Base-by-base conservation (phyloP, 2,113 vertebrate genomes). In the Platichthys stellatus region DNA sequence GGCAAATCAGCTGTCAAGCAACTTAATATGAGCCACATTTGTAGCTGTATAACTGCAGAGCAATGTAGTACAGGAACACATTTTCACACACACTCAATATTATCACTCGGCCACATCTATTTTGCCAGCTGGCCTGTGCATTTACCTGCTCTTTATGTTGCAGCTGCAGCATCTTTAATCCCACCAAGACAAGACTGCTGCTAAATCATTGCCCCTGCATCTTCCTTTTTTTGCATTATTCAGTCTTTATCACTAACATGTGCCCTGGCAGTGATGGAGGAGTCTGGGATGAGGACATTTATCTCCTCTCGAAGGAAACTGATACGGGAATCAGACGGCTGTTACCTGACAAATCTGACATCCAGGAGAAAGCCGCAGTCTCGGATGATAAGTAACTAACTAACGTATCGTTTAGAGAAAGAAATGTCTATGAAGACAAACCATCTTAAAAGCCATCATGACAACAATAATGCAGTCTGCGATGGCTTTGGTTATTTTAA, bases 131-230 rank as follows among this genome's bases (percentile, higher is more conserved):
- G 59, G 14, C 21, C 43, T 21, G n/a, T 64, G 14, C 28, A 56
- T 47, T 67, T 45, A 56, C 26, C 59, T 53, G 40, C 54, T 64
- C 63, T 53, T 56, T 57, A 57, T 3, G 40, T 35, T 72, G 57
- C 40, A 15, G 31, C 31, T 5, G 31, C 31, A 31, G 31, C 31
- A 31, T 68, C n/a, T 63, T 53, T 9, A 38, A 51, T 56, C 38
- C 78, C 5, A n/a, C 17, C 51, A 20, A 53, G 0, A 14, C 23
- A 74, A 45, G 62, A 23, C 43, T n/a, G 51, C 51, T 12, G 51
- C 51, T 64, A 26, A 80, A 74, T 68, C 26, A 47, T 49, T 45
- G 24, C 20, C 20, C 20, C 18, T 54, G 47, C 47, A 17, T 51
- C 47, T 51, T 43, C 12, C 40, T 12, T 43, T 11, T 11, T 43